Percentiles rank a stretch among this genome's conserved stretches.
Evolutionary conservation across 2,797 vertebrate genomes (phyloP).

Genomic region (Capromys pilorides): DNA sequence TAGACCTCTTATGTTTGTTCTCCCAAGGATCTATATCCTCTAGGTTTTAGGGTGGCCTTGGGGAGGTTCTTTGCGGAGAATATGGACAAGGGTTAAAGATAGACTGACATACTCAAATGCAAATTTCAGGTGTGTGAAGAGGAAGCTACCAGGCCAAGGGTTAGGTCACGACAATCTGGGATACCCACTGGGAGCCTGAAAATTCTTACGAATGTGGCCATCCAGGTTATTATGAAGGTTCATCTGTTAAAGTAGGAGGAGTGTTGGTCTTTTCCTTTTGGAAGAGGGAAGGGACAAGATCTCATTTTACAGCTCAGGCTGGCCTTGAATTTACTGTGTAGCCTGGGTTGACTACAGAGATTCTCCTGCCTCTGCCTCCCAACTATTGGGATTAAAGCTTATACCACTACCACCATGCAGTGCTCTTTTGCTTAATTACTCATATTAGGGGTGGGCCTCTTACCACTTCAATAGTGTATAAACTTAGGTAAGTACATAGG

Average conservation of each 20-base stretch:
- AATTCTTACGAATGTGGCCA: conserved; percentile 19
- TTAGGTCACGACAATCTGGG: not conserved
- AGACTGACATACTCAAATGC: not conserved
- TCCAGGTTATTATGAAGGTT: not conserved
- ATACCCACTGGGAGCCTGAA: not conserved
- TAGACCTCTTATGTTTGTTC: not conserved
- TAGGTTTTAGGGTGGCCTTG: not conserved
- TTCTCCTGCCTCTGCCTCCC: not conserved
- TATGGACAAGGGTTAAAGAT: not conserved
- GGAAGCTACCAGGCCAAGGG: not conserved
- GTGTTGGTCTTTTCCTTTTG: not conserved
- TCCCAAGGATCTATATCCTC: not conserved
- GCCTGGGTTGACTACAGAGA: not conserved
- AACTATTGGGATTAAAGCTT: not conserved
- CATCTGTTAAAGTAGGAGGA: conserved; percentile 6
- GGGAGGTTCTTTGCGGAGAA: not conserved
- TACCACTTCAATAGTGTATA: not conserved
- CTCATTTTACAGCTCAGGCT: not conserved
- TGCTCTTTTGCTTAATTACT: conserved; percentile 1
- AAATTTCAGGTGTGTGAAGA: not conserved
- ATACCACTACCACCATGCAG: not conserved
- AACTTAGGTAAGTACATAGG: not conserved
- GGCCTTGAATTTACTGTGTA: not conserved
- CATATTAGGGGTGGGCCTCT: not conserved
- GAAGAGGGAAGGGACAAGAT: not conserved